A percentile compares a stretch with the other conserved stretches of the same genome.
phyloP scores from a whole-genome alignment of 2,113 vertebrate genomes.

The Crotalus tigris region DNA sequence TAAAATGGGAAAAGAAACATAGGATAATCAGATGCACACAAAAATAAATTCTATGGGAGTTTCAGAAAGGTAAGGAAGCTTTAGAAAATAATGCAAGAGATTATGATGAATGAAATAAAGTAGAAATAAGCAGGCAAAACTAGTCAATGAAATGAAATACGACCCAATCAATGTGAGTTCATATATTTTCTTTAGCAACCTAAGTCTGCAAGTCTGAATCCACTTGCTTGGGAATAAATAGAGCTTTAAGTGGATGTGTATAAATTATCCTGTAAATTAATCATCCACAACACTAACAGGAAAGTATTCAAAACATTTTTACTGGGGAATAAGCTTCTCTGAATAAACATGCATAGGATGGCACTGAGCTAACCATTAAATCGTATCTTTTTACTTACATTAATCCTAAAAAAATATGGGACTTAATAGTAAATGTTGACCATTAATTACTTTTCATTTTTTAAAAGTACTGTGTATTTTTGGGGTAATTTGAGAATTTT shows the following conservation, averaged over 20 bases:
- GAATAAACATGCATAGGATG: neutral
- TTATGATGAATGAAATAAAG: neutral
- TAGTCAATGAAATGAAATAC: neutral
- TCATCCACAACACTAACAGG: neutral
- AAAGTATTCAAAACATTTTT: neutral
- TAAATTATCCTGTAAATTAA: neutral
- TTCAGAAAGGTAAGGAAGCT: neutral
- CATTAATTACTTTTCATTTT: neutral
- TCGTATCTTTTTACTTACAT: slow-evolving; percentile 43
- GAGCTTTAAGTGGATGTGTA: neutral
- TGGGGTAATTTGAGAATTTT: neutral
- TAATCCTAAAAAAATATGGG: slow-evolving; percentile 30
- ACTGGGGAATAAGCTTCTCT: neutral
- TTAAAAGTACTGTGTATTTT: rapidly evolving
- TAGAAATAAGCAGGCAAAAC: neutral
- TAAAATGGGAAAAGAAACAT: neutral
- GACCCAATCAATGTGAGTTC: neutral
- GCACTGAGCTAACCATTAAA: neutral
- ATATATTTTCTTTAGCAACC: neutral
- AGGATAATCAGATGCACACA: neutral
- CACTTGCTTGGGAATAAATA: neutral
- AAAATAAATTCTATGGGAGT: neutral
- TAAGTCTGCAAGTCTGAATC: neutral
- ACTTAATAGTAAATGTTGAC: slow-evolving; percentile 6
- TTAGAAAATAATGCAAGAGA: neutral